These are phyloP conservation scores for Listrodromus nycthemerus DNA, from an alignment of 2,888 invertebrate species.

Conservation along the genomic window DNA sequence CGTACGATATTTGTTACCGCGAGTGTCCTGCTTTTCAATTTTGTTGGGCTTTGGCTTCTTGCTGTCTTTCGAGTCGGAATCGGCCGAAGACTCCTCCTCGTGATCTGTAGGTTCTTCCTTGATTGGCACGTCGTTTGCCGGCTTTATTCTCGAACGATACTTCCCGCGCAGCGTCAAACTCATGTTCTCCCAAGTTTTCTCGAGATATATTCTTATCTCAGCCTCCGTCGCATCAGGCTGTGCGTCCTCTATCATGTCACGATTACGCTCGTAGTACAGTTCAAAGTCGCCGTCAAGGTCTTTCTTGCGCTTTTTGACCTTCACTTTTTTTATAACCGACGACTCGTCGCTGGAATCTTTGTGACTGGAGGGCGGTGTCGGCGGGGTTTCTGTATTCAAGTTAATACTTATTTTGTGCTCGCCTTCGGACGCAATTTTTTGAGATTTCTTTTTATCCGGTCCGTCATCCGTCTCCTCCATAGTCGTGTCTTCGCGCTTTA, in stretches of 20 bases:
- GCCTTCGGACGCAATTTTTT: conserved; percentile 28
- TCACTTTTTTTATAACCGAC: conserved; percentile 70
- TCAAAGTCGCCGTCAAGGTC: conserved; percentile 83
- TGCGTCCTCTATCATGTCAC: conserved; percentile 85
- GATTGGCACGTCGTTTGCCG: background rate
- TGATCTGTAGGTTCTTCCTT: conserved; percentile 65
- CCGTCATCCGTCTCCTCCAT: conserved; percentile 48
- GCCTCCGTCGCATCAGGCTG: conserved; percentile 85
- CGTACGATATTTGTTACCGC: conserved; percentile 67
- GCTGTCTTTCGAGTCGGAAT: conserved; percentile 68
- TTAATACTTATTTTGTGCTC: conserved; percentile 70
- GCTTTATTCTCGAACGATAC: conserved; percentile 53
- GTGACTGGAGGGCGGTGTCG: conserved; percentile 78
- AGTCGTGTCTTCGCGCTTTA: conserved; percentile 52
- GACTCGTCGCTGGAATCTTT: conserved; percentile 77
- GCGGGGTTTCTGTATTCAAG: conserved; percentile 76
- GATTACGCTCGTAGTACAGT: conserved; percentile 85
- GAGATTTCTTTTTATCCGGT: conserved; percentile 43
- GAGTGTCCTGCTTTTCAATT: conserved; percentile 70
- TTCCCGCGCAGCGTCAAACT: conserved; percentile 80
- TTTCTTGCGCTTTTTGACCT: conserved; percentile 66
- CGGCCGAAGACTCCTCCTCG: conserved; percentile 67
- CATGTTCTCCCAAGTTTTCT: conserved; percentile 85
- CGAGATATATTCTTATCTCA: conserved; percentile 85
- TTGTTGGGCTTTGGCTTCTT: conserved; percentile 72